Base-by-base conservation (phyloP, 2,888 invertebrate genomes). In the Dasypolia templi region DNA sequence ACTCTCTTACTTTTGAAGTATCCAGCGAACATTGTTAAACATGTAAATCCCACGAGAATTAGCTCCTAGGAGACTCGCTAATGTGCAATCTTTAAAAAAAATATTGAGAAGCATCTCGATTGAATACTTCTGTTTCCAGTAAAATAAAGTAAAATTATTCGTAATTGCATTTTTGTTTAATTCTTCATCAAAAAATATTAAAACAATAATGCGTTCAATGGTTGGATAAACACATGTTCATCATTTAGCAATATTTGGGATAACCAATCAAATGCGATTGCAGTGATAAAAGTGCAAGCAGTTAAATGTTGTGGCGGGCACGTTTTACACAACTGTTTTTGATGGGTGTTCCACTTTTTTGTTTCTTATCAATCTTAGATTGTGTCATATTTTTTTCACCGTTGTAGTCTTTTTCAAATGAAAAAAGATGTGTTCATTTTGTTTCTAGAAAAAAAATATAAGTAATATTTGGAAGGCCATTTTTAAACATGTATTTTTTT, bases 201-300 rank as follows among this genome's bases (percentile, higher is more conserved):
- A 14, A 29, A 29, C 7, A 44, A 46, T 63, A 29, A 22, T 29
- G 44, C 5, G 22, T 29, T 46, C 14, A 9, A 63, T 29, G 14
- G 22, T 29, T 44, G 7, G 14, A 44, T 44, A 44, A 44, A 29
- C 22, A 29, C 62, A 42, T 26, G 5, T 42, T 53, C 42, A 51
- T 51, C 51, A 29, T 51, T 29, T 49, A n/a, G 49, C 7, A 71
- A 39, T 69, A 62, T 74, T 42, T 39, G 42, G 35, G 17, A 49
- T 65, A 49, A 35, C 19, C 35, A 63, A 64, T 71, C 44, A 58
- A 71, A 74, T 63, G n/a, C 32, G 19, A 70, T 42, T 63, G 58
- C 39, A 12, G 35, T 51, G 17, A 17, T 58, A 17, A 49, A 70
- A 74, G 49, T 62, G 19, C 12, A 42, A 12, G 0, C 19, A 42